Conservation (phyloP, 2,888 invertebrate genomes). For the Oscheius sp. region DNA sequence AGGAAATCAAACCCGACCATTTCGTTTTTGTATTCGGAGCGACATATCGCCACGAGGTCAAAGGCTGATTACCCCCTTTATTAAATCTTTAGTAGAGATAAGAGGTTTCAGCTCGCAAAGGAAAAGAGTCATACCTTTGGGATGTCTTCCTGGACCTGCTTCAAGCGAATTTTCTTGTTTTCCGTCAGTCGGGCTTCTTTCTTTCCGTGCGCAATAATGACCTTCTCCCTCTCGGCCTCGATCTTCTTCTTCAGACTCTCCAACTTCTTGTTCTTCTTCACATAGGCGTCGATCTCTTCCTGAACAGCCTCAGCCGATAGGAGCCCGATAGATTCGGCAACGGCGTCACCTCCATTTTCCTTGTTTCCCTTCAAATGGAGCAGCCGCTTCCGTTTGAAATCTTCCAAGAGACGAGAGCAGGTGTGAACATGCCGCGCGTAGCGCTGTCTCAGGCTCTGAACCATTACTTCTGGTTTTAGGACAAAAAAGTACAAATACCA, state of each 20-base stretch:
- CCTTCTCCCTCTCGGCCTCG: conserved; percentile 11
- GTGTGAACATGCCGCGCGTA: conserved; percentile 45
- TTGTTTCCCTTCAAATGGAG: conserved; percentile 5
- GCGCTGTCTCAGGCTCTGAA: conserved; percentile 30
- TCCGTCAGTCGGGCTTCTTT: not conserved
- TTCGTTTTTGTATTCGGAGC: no score
- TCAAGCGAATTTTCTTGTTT: not conserved
- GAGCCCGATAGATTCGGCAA: conserved; percentile 17
- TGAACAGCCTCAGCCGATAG: not conserved
- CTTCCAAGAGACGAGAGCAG: conserved; percentile 34
- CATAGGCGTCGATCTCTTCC: not conserved
- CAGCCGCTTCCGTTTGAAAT: conserved; percentile 38
- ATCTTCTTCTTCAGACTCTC: conserved; percentile 13
- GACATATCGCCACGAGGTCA: no score
- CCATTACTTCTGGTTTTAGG: not conserved
- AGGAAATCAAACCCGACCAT: no score
- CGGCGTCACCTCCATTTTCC: not conserved
- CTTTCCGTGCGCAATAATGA: not conserved
- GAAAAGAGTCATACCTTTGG: not conserved
- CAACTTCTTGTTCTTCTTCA: conserved; percentile 20
- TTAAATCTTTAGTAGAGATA: no score
- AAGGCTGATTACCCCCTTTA: no score
- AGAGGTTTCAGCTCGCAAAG: no score
- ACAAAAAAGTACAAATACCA: conserved; percentile 9
- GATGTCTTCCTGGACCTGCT: not conserved